A percentile compares a stretch with the other conserved stretches of the same genome.
Evolutionary conservation across 1,140 invertebrate species (phyloP).

Genomic region (Macrobrachium nipponense): DNA sequence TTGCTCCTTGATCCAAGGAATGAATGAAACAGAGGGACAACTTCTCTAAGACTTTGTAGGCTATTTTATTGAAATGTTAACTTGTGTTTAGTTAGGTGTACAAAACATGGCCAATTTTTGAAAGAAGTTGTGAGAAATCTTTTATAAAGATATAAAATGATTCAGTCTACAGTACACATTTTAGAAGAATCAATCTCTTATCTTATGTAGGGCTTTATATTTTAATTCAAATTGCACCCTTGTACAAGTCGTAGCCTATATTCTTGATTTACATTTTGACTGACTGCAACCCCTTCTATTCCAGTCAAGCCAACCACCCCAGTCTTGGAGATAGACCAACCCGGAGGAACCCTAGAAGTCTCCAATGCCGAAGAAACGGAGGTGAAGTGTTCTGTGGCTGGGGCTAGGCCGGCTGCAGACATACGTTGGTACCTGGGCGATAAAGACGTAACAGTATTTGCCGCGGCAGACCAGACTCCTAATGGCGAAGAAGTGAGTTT

Average conservation of each 20-base stretch:
- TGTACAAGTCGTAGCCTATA: neutral
- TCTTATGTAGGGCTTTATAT: too few relatives aligned
- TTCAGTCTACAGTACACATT: too few relatives aligned
- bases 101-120: too few relatives aligned
- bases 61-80: too few relatives aligned
- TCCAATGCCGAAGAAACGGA: constrained; percentile 19
- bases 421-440: constrained; percentile 48
- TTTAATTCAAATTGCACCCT: neutral
- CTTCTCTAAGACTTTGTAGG: too few relatives aligned
- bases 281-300: neutral
- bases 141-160: too few relatives aligned
- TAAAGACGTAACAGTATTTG: constrained; percentile 22
- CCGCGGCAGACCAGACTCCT: constrained; percentile 44
- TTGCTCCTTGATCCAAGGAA: too few relatives aligned
- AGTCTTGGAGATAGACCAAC: constrained; percentile 34
- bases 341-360: neutral
- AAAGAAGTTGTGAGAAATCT: too few relatives aligned
- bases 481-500: constrained; percentile 38
- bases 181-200: too few relatives aligned
- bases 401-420: constrained; percentile 34
- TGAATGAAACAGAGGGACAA: too few relatives aligned
- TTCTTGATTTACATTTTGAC: neutral
- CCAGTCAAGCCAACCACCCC: constrained; percentile 45
- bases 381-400: constrained; percentile 39
- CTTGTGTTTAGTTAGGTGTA: neutral